A percentile compares a stretch with the other conserved stretches of the same genome.
phyloP scores from a whole-genome alignment of 2,113 vertebrate species.

The Mormyrus iriodes region DNA sequence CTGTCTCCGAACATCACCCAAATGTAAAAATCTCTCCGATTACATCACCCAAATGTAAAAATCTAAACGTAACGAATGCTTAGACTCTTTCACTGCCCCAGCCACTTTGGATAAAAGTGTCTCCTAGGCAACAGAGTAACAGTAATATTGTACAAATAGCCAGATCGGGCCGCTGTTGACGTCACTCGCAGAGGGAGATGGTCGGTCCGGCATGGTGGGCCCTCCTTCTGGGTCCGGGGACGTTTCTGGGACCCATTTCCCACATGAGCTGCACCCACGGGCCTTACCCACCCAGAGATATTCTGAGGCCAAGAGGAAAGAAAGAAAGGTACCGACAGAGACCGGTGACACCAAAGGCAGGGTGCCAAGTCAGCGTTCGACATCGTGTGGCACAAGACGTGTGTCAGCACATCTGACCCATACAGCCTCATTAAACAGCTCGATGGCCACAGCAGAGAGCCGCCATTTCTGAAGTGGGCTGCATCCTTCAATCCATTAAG shows the following conservation, averaged over 20 bases:
- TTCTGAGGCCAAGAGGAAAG: not conserved
- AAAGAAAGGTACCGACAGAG: not conserved
- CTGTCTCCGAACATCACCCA: not conserved
- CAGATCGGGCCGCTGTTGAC: not conserved
- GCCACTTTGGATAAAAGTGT: not conserved
- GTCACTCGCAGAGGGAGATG: not conserved
- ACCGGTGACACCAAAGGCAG: not conserved
- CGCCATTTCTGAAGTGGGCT: not conserved
- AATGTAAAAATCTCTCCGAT: no score
- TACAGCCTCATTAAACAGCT: not conserved
- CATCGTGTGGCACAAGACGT: not conserved
- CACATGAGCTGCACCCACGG: not conserved
- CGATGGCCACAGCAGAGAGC: not conserved
- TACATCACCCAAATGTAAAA: no score
- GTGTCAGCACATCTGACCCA: not conserved
- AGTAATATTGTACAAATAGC: not conserved
- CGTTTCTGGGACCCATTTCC: not conserved
- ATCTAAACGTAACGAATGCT: not conserved
- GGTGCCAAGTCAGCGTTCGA: not conserved
- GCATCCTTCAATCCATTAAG: not conserved
- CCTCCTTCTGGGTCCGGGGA: not conserved
- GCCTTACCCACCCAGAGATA: not conserved
- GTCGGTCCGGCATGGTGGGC: not conserved
- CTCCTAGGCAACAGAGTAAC: conserved; percentile 2
- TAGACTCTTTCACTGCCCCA: not conserved